phyloP scores from a whole-genome alignment of 2,113 vertebrate genomes.

The Taurulus bubalis region DNA sequence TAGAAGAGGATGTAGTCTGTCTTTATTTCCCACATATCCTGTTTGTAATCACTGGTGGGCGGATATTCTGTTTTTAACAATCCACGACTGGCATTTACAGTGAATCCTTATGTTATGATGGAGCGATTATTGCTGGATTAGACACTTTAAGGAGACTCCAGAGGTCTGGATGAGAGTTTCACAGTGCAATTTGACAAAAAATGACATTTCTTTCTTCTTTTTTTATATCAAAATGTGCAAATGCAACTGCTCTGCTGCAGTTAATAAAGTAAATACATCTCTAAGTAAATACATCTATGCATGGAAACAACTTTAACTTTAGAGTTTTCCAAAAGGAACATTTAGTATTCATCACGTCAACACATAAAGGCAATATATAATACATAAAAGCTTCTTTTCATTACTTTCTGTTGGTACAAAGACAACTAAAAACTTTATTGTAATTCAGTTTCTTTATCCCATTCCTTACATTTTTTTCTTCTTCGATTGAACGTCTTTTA shows the following conservation, averaged over 20 bases:
- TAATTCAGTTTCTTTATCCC: too few relatives aligned
- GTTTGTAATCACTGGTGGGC: not conserved
- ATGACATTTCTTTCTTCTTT: not conserved
- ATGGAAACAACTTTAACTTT: not conserved
- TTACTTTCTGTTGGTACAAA: not conserved
- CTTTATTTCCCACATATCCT: constrained; percentile 17
- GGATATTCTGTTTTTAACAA: not conserved
- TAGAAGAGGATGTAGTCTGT: not conserved
- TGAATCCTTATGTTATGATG: not conserved
- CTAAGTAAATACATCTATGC: not conserved
- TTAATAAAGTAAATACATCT: not conserved
- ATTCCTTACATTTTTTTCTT: not conserved
- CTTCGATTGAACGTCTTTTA: not conserved
- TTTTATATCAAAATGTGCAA: not conserved
- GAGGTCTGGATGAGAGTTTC: not conserved
- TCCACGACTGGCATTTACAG: not conserved
- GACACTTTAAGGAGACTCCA: not conserved
- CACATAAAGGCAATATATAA: not conserved
- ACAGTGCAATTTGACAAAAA: not conserved
- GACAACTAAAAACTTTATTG: too few relatives aligned
- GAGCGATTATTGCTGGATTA: constrained; percentile 3
- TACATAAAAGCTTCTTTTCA: not conserved
- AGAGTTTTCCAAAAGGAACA: not conserved
- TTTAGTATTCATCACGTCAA: not conserved
- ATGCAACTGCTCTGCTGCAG: not conserved